Conservation (phyloP, 2,797 vertebrate species). For the Chelon labrosus region DNA sequence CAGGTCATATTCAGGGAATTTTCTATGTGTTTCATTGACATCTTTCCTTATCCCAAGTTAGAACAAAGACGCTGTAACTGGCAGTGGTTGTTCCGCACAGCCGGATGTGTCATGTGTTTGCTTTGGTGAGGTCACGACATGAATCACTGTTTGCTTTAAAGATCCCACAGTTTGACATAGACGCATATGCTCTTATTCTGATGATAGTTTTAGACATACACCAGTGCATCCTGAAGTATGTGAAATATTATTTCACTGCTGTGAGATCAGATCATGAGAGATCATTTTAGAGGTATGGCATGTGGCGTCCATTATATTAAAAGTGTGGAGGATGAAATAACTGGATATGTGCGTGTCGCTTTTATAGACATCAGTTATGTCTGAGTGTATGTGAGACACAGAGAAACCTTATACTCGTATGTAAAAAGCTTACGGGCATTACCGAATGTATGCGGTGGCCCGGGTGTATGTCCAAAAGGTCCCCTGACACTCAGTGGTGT, state of each 20-base stretch:
- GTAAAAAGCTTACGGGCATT: slow-evolving; percentile 3
- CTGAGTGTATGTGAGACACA: slow-evolving; percentile 4
- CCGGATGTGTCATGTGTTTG: slow-evolving; percentile 69
- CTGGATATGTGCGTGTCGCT: slow-evolving; percentile 23
- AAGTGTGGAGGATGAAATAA: slow-evolving; percentile 8
- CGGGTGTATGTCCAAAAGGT: slow-evolving; percentile 5
- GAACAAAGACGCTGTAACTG: slow-evolving; percentile 47
- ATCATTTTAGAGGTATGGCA: slow-evolving; percentile 14
- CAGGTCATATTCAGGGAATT: slow-evolving; percentile 52
- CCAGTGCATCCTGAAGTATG: not conserved
- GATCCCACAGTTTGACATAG: slow-evolving; percentile 59
- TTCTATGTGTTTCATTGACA: slow-evolving; percentile 63
- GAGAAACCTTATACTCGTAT: slow-evolving; percentile 4
- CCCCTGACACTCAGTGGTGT: slow-evolving; percentile 38
- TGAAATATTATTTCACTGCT: slow-evolving; percentile 8
- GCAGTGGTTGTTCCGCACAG: slow-evolving; percentile 51
- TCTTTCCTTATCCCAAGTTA: slow-evolving; percentile 50
- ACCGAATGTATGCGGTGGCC: not conserved
- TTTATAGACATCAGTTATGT: slow-evolving; percentile 19
- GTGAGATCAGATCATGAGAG: slow-evolving; percentile 2
- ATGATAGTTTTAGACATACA: slow-evolving; percentile 6
- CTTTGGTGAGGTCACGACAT: slow-evolving; percentile 65
- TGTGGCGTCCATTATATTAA: slow-evolving; percentile 28
- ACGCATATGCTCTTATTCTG: slow-evolving; percentile 26
- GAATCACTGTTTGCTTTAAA: slow-evolving; percentile 70